Evolutionary conservation across 2,888 invertebrate genomes (phyloP).

Genomic region (Apotomis betuletana): DNA sequence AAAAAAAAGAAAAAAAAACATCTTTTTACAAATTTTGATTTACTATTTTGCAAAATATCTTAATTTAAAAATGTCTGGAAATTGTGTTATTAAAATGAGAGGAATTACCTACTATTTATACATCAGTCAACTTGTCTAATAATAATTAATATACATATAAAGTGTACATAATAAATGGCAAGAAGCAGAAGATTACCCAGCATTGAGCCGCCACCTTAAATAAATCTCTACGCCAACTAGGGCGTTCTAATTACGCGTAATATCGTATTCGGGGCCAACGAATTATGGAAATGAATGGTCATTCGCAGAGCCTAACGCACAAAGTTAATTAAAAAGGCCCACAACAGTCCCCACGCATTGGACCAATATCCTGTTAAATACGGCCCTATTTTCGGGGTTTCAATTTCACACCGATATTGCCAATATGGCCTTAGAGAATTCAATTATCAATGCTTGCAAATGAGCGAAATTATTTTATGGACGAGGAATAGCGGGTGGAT

Average conservation of each 20-base stretch:
- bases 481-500: background rate
- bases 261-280: conserved; percentile 25
- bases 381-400: conserved; percentile 53
- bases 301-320: conserved; percentile 47
- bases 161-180: no score
- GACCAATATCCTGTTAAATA: conserved; percentile 62
- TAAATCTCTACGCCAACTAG: conserved; percentile 19
- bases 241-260: conserved; percentile 27
- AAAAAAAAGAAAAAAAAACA: no score
- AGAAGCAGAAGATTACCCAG: background rate
- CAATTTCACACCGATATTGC: conserved; percentile 64
- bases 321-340: conserved; percentile 65
- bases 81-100: no score
- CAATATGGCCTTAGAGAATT: conserved; percentile 59
- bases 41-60: no score
- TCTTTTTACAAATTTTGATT: no score
- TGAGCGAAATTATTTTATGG: conserved; percentile 38
- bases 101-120: no score
- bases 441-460: conserved; percentile 55
- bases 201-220: background rate
- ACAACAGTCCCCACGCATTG: conserved; percentile 60
- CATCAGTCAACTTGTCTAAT: no score
- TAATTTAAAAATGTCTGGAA: no score
- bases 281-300: conserved; percentile 42
- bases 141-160: no score